Evolutionary conservation across 2,113 vertebrate species (phyloP).

Genomic region (Heteronetta atricapilla): DNA sequence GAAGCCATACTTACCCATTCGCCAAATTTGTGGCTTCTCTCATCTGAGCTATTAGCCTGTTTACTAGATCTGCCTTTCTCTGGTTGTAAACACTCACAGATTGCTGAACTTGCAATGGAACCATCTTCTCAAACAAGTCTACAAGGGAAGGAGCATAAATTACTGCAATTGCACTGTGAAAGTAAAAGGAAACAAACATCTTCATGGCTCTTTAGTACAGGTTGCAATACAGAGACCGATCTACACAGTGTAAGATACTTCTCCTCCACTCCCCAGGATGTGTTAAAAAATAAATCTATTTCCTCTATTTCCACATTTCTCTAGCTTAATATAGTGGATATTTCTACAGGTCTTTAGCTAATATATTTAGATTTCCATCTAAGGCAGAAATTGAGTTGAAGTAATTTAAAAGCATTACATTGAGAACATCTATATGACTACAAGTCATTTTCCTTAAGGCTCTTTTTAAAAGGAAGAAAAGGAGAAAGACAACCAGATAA

Average conservation of each 20-base stretch:
- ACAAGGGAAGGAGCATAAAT: background rate
- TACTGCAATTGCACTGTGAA: background rate
- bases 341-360: background rate
- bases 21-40: slow-evolving; percentile 95
- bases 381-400: background rate
- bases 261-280: fast-evolving
- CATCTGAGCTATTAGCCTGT: slow-evolving; percentile 92
- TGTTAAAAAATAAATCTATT: background rate
- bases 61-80: slow-evolving; percentile 91
- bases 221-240: background rate
- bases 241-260: background rate
- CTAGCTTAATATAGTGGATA: background rate
- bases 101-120: slow-evolving; percentile 93
- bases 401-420: background rate
- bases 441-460: background rate
- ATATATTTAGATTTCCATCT: background rate
- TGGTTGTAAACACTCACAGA: slow-evolving; percentile 89
- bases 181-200: background rate
- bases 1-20: slow-evolving; percentile 84
- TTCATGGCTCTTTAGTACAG: background rate
- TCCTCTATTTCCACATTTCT: background rate
- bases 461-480: background rate
- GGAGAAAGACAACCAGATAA: background rate
- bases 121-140: slow-evolving; percentile 99
- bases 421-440: background rate